A percentile compares a stretch with the other conserved stretches of the same genome.
phyloP scores from a whole-genome alignment of 2,797 vertebrate species.

The Melanotaenia maccullochi region DNA sequence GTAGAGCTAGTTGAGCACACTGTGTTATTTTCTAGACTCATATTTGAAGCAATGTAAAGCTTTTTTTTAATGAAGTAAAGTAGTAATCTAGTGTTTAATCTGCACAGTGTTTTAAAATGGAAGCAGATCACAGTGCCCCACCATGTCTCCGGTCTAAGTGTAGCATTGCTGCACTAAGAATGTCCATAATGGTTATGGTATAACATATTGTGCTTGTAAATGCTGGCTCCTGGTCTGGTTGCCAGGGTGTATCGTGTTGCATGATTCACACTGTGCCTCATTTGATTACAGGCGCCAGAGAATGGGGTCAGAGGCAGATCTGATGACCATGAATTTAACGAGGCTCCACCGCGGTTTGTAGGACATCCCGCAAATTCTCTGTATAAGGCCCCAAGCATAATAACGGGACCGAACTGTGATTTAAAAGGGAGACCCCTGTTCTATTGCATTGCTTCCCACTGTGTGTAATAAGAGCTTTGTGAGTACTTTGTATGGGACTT shows the following conservation, averaged over 20 bases:
- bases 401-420: constrained; percentile 63
- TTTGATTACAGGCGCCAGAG: constrained; percentile 72
- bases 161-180: constrained; percentile 34
- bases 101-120: background rate
- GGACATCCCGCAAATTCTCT: constrained; percentile 55
- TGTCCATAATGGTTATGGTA: constrained; percentile 45
- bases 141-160: background rate
- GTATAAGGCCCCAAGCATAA: constrained; percentile 51
- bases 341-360: constrained; percentile 49
- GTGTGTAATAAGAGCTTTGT: constrained; percentile 63
- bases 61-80: constrained; percentile 20
- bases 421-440: constrained; percentile 57
- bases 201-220: constrained; percentile 49
- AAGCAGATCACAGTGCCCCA: constrained; percentile 4
- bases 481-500: constrained; percentile 48
- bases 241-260: constrained; percentile 61
- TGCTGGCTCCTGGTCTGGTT: constrained; percentile 44
- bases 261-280: constrained; percentile 65
- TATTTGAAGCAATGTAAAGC: constrained; percentile 31
- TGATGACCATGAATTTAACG: constrained; percentile 66
- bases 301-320: constrained; percentile 67
- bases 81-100: constrained; percentile 3
- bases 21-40: constrained; percentile 43
- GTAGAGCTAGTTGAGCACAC: constrained; percentile 44
- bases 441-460: constrained; percentile 66